phyloP scores from a whole-genome alignment of 2,888 invertebrate species.

The Neoscelio sp. region DNA sequence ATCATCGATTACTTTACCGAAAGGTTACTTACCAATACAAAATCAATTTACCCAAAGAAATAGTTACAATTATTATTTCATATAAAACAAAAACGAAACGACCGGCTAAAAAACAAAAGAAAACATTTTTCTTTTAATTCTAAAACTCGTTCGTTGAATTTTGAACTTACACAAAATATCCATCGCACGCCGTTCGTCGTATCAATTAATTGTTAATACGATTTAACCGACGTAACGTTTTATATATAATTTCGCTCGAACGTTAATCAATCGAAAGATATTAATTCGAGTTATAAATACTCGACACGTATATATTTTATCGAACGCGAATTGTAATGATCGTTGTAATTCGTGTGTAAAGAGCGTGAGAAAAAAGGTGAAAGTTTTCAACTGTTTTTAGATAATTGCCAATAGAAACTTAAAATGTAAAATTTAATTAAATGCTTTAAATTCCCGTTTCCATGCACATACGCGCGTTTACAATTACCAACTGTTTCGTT shows the following conservation, averaged over 20 bases:
- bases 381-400: slow-evolving; percentile 54
- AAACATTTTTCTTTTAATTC: too few species aligned
- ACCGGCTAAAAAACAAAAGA: too few species aligned
- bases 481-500: neutral
- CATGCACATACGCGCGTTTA: slow-evolving; percentile 4
- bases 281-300: slow-evolving; percentile 39
- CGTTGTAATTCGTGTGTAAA: slow-evolving; percentile 58
- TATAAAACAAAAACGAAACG: too few species aligned
- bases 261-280: slow-evolving; percentile 46
- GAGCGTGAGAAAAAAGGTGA: slow-evolving; percentile 63
- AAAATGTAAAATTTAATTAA: slow-evolving; percentile 40
- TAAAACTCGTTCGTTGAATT: too few species aligned
- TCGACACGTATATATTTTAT: slow-evolving; percentile 31
- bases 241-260: slow-evolving; percentile 34
- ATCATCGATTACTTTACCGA: slow-evolving; percentile 12
- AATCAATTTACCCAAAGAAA: too few species aligned
- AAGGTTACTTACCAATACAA: too few species aligned
- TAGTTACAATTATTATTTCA: too few species aligned
- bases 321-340: slow-evolving; percentile 53
- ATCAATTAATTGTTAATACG: slow-evolving; percentile 29
- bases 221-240: slow-evolving; percentile 45
- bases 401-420: slow-evolving; percentile 54
- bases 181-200: slow-evolving; percentile 29
- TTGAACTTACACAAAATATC: too few species aligned
- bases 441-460: slow-evolving; percentile 3